phyloP scores from a whole-genome alignment of 2,113 vertebrate species.

The Girardinichthys multiradiatus region DNA sequence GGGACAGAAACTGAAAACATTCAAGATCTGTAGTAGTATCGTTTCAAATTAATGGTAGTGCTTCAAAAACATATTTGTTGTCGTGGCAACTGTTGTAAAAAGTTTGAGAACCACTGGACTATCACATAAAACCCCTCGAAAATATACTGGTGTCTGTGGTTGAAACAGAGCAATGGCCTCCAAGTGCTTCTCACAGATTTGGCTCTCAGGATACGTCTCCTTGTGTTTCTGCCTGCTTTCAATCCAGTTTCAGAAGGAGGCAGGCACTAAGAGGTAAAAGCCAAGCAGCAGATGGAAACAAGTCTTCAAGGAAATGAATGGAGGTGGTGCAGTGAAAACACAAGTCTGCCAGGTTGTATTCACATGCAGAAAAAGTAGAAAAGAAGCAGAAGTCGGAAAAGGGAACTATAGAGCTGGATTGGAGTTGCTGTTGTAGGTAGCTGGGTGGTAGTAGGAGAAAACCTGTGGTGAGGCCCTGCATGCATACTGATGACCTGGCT shows the following conservation, averaged over 20 bases:
- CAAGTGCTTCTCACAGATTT: slow-evolving; percentile 20
- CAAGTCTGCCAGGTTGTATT: slow-evolving; percentile 34
- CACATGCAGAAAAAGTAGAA: slow-evolving; percentile 27
- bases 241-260: slow-evolving; percentile 19
- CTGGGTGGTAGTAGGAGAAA: slow-evolving; percentile 48
- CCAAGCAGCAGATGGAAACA: slow-evolving; percentile 57
- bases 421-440: slow-evolving; percentile 29
- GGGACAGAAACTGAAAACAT: too few species aligned
- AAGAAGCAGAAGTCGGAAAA: slow-evolving; percentile 21
- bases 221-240: slow-evolving; percentile 39
- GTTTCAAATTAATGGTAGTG: too few species aligned
- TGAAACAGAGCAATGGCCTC: slow-evolving; percentile 28
- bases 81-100: too few species aligned
- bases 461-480: slow-evolving; percentile 44
- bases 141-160: slow-evolving; percentile 2
- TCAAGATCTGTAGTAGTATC: too few species aligned
- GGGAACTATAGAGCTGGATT: slow-evolving; percentile 26
- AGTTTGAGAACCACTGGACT: neutral
- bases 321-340: slow-evolving; percentile 29
- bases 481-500: slow-evolving; percentile 73
- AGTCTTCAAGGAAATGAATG: slow-evolving; percentile 52
- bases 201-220: slow-evolving; percentile 45
- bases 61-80: too few species aligned
- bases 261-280: slow-evolving; percentile 17
- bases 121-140: neutral